Conservation (phyloP, 2,113 vertebrate species). For the Glareola pratincola region DNA sequence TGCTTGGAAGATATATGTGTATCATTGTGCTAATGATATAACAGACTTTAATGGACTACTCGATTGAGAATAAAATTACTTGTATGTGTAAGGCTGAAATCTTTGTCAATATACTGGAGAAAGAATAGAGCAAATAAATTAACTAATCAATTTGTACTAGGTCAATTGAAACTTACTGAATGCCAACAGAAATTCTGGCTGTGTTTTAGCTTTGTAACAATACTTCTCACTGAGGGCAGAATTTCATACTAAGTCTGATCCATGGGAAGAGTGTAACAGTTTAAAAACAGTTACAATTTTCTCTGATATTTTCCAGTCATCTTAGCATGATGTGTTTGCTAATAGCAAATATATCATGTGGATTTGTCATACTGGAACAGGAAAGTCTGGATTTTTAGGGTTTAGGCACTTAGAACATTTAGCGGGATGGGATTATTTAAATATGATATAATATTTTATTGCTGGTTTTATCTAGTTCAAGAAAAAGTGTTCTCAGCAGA, state of each 20-base stretch:
- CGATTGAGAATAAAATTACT: not conserved
- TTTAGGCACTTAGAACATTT: not conserved
- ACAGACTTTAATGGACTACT: constrained; percentile 10
- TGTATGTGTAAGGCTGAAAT: not conserved
- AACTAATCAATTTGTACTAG: not conserved
- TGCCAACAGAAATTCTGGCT: not conserved
- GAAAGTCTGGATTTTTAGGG: not conserved
- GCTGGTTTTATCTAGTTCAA: not conserved
- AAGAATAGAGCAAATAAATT: constrained; percentile 16
- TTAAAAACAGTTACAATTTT: not conserved
- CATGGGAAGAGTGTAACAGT: not conserved
- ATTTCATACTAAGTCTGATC: not conserved
- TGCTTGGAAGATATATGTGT: not conserved
- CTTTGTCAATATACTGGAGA: not conserved
- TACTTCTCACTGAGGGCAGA: not conserved
- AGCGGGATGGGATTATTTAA: not conserved
- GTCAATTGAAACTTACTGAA: not conserved
- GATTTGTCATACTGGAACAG: not conserved
- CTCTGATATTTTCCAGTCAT: not conserved
- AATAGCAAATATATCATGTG: not conserved
- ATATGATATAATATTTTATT: not conserved
- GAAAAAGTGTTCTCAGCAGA: not conserved
- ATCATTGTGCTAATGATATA: not conserved
- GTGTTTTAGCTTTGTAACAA: not conserved
- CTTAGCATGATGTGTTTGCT: not conserved